Conservation (phyloP, 2,797 vertebrate species). For the Macrochelys suwanniensis region DNA sequence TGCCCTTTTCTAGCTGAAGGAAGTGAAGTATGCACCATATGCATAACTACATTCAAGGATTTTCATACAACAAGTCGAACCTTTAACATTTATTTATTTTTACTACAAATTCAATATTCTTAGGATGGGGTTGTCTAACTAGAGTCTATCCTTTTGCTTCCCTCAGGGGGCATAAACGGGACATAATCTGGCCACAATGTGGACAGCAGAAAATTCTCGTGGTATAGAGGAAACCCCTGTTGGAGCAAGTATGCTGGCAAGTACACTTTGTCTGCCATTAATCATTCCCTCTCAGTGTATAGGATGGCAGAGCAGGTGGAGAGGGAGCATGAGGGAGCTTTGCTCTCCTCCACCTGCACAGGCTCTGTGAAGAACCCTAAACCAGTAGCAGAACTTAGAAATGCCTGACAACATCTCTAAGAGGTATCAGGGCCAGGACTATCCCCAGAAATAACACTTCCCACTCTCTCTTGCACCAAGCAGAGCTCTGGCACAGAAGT, state of each 20-base stretch:
- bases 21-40: accelerated
- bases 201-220: neutral
- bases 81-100: neutral
- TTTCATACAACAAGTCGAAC: neutral
- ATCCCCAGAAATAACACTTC: neutral
- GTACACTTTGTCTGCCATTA: neutral
- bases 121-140: neutral
- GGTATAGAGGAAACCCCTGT: neutral
- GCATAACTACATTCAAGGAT: neutral
- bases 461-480: neutral
- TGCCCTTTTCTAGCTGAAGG: neutral
- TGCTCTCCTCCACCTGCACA: neutral
- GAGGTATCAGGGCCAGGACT: neutral
- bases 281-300: too few species aligned
- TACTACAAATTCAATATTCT: neutral
- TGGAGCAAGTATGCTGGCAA: neutral
- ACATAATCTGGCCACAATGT: neutral
- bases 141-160: neutral
- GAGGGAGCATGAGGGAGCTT: neutral
- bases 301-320: accelerated
- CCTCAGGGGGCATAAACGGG: neutral
- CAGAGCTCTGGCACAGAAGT: neutral
- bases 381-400: neutral
- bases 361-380: neutral
- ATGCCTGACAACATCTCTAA: neutral